Percentiles rank a stretch among this genome's conserved stretches.
These are phyloP conservation scores for Caradrina kadenii DNA, from an alignment of 2,888 invertebrate genomes.

Conservation along the genomic window DNA sequence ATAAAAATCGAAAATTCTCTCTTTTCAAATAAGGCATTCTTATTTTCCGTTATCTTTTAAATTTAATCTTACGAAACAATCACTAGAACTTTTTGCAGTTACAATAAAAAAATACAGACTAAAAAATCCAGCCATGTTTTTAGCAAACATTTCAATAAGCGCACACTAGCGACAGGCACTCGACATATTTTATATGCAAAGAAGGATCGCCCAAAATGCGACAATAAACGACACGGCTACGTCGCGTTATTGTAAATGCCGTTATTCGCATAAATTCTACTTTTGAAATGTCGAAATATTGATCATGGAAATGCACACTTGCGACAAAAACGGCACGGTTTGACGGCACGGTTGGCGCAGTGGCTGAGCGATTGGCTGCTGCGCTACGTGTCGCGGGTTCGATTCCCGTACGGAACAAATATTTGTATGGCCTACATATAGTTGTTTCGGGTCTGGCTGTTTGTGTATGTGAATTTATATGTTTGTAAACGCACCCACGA, in stretches of 20 bases:
- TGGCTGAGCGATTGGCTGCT: too few relatives aligned
- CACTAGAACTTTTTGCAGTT: too few relatives aligned
- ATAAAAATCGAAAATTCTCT: too few relatives aligned
- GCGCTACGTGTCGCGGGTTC: too few relatives aligned
- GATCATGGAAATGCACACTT: conserved; percentile 37
- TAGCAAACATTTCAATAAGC: conserved; percentile 46
- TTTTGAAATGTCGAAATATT: conserved; percentile 60
- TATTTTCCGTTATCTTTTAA: background rate
- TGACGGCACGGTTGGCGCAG: too few relatives aligned
- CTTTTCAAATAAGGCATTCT: background rate
- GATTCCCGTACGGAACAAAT: too few relatives aligned
- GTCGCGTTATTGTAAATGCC: conserved; percentile 65
- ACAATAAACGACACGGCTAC: conserved; percentile 62
- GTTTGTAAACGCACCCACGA: too few relatives aligned
- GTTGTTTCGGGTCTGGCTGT: too few relatives aligned
- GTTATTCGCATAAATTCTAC: conserved; percentile 65
- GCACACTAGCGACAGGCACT: conserved; percentile 55
- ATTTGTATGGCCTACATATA: too few relatives aligned
- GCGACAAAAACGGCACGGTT: conserved; percentile 51
- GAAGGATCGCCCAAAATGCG: conserved; percentile 60
- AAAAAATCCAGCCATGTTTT: background rate
- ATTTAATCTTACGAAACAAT: background rate
- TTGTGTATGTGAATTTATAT: too few relatives aligned
- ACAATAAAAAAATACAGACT: too few relatives aligned
- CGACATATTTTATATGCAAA: conserved; percentile 62